Base-by-base conservation (phyloP, 2,888 invertebrate genomes). In the Alcis repandata region DNA sequence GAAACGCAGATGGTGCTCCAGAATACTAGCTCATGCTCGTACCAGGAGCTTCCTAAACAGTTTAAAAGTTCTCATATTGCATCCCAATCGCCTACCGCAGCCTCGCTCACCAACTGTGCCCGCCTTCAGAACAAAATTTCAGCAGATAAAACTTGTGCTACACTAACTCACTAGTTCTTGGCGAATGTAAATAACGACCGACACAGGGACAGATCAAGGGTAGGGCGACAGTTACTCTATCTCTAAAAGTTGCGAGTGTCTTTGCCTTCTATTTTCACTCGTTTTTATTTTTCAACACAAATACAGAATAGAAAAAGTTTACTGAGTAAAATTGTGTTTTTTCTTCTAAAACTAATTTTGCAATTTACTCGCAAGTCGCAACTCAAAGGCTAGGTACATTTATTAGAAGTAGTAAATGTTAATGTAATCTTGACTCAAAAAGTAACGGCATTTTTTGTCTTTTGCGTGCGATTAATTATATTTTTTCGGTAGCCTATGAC, bases 81-180 rank as follows among this genome's bases (percentile, higher is more conserved):
- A 52, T 45, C 41, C 38, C 38, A 20, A n/a, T 36, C 54, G 43
- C 54, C 46, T 22, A 49, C 43, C 22, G 52, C 58, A 58, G 38
- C 17, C 27, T n/a, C 57, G 52, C 38, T 27, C 64, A 32, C 41
- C 41, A 53, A 38, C 46, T 58, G 53, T 22, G 46, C 46, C 33
- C 58, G 52, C 17, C 27, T 36, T 13, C 36, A 17, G 46, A 68
- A 58, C 58, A 46, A 46, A 40, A 58, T 53, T 58, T 58, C 17
- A 36, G 45, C 52, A 41, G n/a, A 56, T 54, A 48, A 61, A 68
- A 56, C 38, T 64, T 65, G 13, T 17, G 45, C 57, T 53, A 45
- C 69, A 69, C n/a, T n/a, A n/a, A 70, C 67, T 62, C 40, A 68
- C 63, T 68, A 59, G 69, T 69, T 71, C 58, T 70, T 51, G 58